Conservation (phyloP, 1,140 invertebrate genomes). For the Polypedilum vanderplanki region DNA sequence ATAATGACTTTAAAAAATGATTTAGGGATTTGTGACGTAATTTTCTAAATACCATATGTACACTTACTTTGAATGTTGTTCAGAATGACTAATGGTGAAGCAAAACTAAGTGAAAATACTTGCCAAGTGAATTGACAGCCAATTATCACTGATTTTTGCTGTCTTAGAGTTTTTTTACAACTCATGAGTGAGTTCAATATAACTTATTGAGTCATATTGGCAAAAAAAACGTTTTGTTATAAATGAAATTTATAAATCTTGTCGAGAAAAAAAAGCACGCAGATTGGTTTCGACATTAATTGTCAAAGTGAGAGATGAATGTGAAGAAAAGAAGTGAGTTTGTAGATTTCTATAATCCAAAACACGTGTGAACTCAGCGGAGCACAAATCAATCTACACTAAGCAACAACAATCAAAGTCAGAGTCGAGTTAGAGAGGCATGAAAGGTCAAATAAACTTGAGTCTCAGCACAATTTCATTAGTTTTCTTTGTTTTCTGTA, state of each 20-base stretch:
- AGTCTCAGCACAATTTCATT: not conserved
- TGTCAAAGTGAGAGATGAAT: not conserved
- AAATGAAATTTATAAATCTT: not conserved
- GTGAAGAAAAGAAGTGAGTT: not conserved
- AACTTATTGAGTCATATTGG: not conserved
- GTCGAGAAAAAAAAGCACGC: not conserved
- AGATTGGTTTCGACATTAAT: constrained; percentile 14
- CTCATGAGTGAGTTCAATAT: not conserved
- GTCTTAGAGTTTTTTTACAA: not conserved
- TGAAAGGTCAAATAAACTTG: not conserved
- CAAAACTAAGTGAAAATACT: not conserved
- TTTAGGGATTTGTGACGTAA: constrained; percentile 3
- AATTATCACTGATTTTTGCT: constrained; percentile 12
- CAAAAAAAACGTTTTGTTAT: not conserved
- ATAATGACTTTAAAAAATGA: not conserved
- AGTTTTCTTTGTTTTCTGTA: not conserved
- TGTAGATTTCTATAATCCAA: constrained; percentile 6
- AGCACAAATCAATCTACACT: not conserved
- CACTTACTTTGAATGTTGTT: not conserved
- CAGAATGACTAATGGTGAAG: not conserved
- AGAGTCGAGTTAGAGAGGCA: not conserved
- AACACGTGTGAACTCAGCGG: constrained; percentile 9
- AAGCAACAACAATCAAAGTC: not conserved
- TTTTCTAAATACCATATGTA: not conserved
- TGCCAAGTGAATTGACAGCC: constrained; percentile 1